Conservation (phyloP, 2,797 vertebrate species). For the Cichlasoma orientale region DNA sequence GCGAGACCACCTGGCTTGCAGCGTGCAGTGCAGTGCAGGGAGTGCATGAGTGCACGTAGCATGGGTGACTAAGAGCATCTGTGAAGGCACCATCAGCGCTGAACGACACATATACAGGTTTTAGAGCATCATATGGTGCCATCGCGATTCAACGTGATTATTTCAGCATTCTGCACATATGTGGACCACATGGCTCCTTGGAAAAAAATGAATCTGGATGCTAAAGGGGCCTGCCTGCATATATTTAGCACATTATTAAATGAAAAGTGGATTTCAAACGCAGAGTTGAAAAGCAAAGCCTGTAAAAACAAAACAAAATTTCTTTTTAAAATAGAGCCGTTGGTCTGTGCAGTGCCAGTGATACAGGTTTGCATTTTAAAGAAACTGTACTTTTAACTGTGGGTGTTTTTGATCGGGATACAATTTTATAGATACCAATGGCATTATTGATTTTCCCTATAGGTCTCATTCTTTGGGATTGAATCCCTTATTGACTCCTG, state of each 20-base stretch:
- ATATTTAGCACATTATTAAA: not conserved
- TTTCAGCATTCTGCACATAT: not conserved
- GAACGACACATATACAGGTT: not conserved
- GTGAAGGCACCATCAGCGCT: not conserved
- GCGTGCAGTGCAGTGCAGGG: fast-evolving
- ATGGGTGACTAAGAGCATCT: not conserved
- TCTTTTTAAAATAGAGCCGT: not conserved
- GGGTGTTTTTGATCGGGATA: not conserved
- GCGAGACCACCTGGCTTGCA: not conserved
- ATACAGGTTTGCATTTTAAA: not conserved
- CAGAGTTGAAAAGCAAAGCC: not conserved
- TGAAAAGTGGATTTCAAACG: no score
- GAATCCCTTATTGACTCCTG: not conserved
- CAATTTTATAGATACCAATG: not conserved
- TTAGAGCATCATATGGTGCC: not conserved
- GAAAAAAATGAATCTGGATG: not conserved
- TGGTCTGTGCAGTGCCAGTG: not conserved
- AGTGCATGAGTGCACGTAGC: not conserved
- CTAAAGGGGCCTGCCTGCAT: not conserved
- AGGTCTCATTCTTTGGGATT: not conserved
- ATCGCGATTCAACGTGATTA: no score
- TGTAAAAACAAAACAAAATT: not conserved
- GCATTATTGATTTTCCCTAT: not conserved
- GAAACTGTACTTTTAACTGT: no score
- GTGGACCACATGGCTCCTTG: not conserved